These are phyloP conservation scores for Tenthredo livida DNA, from an alignment of 2,888 invertebrate species.

Conservation along the genomic window DNA sequence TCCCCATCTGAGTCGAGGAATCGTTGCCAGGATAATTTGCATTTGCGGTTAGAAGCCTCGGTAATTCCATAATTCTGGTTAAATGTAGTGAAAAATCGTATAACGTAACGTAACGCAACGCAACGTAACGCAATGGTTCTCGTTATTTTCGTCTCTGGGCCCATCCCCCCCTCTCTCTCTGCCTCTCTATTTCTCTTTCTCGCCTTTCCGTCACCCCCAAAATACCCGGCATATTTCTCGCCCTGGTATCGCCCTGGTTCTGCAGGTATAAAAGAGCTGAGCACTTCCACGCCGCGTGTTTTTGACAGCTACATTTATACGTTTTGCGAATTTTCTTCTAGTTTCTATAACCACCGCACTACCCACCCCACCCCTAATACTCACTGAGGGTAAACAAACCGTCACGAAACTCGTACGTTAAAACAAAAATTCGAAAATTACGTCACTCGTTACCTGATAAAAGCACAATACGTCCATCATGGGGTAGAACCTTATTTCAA, in stretches of 20 bases:
- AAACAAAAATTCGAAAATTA: not conserved
- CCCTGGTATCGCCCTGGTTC: not conserved
- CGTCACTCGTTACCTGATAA: not conserved
- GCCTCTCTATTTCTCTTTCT: not conserved
- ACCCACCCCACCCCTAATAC: not conserved
- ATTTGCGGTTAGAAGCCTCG: slow-evolving; percentile 44
- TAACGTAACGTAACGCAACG: slow-evolving; percentile 48
- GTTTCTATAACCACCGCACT: not conserved
- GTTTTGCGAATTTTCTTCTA: slow-evolving; percentile 73
- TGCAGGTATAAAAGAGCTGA: slow-evolving; percentile 70
- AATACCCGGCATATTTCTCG: not conserved
- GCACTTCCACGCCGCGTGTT: slow-evolving; percentile 68
- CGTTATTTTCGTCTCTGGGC: not conserved
- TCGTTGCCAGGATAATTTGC: slow-evolving; percentile 63
- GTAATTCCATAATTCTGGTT: slow-evolving; percentile 58
- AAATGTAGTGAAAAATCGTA: slow-evolving; percentile 72
- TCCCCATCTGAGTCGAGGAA: slow-evolving; percentile 59
- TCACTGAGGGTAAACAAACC: not conserved
- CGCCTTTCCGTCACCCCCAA: not conserved
- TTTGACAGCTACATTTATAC: slow-evolving; percentile 77
- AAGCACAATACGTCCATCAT: not conserved
- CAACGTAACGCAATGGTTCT: not conserved
- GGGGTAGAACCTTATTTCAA: not conserved
- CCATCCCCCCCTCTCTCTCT: not conserved
- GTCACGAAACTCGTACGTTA: not conserved